Evolutionary conservation across 2,113 vertebrate species (phyloP).

Genomic region (Oenanthe melanoleuca): DNA sequence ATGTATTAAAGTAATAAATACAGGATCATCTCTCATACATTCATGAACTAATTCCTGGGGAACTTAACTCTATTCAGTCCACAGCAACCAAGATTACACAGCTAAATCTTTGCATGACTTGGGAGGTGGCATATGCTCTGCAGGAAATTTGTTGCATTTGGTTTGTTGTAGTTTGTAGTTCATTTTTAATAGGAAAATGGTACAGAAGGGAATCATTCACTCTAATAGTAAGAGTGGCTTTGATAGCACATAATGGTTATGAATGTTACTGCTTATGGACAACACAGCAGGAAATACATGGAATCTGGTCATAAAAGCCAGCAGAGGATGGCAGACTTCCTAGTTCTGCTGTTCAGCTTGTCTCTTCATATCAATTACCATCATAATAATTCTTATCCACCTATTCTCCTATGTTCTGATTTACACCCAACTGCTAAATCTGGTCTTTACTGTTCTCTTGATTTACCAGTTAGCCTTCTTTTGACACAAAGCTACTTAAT

Average conservation of each 20-base stretch:
- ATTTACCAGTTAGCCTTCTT: neutral
- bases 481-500: neutral
- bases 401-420: neutral
- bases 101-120: neutral
- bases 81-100: neutral
- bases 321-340: neutral
- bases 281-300: neutral
- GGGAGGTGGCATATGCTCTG: neutral
- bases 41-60: neutral
- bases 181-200: conserved; percentile 21
- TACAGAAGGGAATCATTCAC: neutral
- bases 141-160: neutral
- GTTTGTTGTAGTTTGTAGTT: neutral
- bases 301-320: neutral
- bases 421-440: neutral
- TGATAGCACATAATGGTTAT: neutral
- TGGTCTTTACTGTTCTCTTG: neutral
- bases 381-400: neutral
- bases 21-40: conserved; percentile 8
- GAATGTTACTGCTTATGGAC: neutral
- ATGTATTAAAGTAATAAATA: conserved; percentile 38
- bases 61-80: neutral
- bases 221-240: neutral
- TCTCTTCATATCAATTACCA: neutral
- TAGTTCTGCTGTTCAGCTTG: neutral